Evolutionary conservation across 2,113 vertebrate genomes (phyloP), one percentile per base, ranked within the genome.

Genomic region (Cettia cetti): DNA sequence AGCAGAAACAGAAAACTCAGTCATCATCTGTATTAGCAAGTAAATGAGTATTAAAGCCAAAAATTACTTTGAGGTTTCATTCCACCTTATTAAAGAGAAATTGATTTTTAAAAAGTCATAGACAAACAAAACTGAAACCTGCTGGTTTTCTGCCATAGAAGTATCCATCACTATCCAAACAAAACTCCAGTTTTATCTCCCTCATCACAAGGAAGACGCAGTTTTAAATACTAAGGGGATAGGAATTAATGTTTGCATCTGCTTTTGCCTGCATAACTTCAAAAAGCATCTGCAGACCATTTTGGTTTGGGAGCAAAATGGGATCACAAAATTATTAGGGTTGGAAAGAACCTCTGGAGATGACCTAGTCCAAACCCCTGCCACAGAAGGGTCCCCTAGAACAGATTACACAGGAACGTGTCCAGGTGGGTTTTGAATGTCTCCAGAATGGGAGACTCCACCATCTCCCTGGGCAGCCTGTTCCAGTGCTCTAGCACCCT

Each of bases 201-300:
- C 21, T 21, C 1, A 0, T 6, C 0, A 2, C 14, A 68, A 15
- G 22, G 11, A 64, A 60, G 11, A 71, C 2, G 3, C 0, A 3
- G 24, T 47, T 45, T 14, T 20, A 30, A 80, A 11, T 15, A 26
- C 12, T 37, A 59, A 21, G 6, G 5, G 15, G 0, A 11, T 21
- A 15, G 24, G 20, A 53, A 47, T 7, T 1, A 0, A 11, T 7
- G 15, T 31, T 71, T 45, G 23, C 13, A 39, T 13, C 10, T 5
- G 2, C 7, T 21, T 50, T 59, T 18, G 27, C 9, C 7, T 2
- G 9, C 0, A 0, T 3, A 59, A 49, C 17, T 52, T 13, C n/a
- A 65, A 16, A 4, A 15, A 39, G 8, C 37, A 70, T 8, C 12
- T 4, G 10, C 5, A 1, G 7, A 66, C n/a, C 12, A 10, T 16